Percentiles rank a stretch among this genome's conserved stretches.
Conservation (phyloP, 2,113 vertebrate species). For the Cryptoleucopteryx plumbea region DNA sequence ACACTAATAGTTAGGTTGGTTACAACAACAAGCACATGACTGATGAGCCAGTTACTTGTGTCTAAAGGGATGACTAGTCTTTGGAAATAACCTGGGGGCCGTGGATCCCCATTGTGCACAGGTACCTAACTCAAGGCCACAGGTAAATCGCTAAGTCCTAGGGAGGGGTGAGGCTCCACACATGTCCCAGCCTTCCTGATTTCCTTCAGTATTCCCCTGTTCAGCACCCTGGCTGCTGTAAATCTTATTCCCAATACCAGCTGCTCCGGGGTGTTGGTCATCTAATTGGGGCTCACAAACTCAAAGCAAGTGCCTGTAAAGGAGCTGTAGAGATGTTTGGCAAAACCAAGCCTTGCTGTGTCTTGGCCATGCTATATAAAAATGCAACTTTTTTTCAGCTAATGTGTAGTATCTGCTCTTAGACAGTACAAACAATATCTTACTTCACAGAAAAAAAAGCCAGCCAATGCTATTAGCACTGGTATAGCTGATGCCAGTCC, state of each 20-base stretch:
- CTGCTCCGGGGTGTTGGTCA: background rate
- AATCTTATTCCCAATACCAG: background rate
- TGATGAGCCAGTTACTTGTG: background rate
- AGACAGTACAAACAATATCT: background rate
- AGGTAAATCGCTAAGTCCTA: background rate
- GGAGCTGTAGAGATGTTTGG: background rate
- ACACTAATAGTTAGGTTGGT: background rate
- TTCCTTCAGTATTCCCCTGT: background rate
- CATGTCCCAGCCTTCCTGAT: background rate
- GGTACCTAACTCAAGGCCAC: background rate
- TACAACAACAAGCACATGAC: background rate
- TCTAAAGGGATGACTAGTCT: background rate
- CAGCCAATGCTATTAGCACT: background rate
- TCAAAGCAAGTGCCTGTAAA: background rate
- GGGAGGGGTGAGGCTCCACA: background rate
- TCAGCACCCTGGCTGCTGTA: background rate
- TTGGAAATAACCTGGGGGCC: background rate
- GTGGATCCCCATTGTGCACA: background rate
- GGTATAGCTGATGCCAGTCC: background rate
- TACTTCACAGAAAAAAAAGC: background rate
- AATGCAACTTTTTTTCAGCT: background rate
- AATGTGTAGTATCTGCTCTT: background rate
- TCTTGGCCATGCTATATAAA: background rate
- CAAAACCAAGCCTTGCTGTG: background rate
- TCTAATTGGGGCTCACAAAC: background rate